These are phyloP conservation scores for Agrochola litura DNA, from an alignment of 2,888 invertebrate genomes.

Conservation along the genomic window DNA sequence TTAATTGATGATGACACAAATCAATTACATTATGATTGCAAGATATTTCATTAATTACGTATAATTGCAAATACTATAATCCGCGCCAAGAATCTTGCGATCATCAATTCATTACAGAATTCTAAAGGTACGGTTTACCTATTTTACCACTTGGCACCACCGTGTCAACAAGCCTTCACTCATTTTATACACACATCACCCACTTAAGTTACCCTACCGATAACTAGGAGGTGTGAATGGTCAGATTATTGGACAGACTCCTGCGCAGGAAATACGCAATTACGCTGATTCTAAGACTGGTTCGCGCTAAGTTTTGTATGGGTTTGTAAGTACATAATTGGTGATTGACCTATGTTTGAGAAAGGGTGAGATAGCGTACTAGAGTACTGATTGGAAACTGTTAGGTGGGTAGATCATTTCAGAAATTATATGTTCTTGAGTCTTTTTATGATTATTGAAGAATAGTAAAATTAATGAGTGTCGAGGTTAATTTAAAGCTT, in stretches of 20 bases:
- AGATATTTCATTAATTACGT: not conserved
- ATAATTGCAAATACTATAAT: conserved; percentile 20
- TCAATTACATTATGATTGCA: not conserved
- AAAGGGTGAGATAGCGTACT: conserved; percentile 28
- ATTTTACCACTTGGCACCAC: not conserved
- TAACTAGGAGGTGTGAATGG: conserved; percentile 49
- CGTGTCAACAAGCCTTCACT: not conserved
- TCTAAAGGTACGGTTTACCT: not conserved
- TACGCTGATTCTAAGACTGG: conserved; percentile 53
- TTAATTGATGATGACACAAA: conserved; percentile 23
- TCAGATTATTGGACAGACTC: conserved; percentile 48
- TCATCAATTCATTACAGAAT: not conserved
- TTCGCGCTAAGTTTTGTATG: conserved; percentile 47
- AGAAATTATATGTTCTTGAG: conserved; percentile 21
- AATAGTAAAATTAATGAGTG: not conserved
- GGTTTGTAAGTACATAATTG: conserved; percentile 53
- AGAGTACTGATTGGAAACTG: conserved; percentile 23
- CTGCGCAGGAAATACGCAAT: conserved; percentile 90
- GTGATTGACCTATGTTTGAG: conserved; percentile 46
- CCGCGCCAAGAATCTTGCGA: not conserved
- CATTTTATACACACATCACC: conserved; percentile 5
- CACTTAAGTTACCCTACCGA: conserved; percentile 33
- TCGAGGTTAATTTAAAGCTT: not conserved
- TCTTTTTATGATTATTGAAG: conserved; percentile 46
- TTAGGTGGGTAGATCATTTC: conserved; percentile 25